Evolutionary conservation across 2,113 vertebrate genomes (phyloP).

Genomic region (Paedocypris sp.): DNA sequence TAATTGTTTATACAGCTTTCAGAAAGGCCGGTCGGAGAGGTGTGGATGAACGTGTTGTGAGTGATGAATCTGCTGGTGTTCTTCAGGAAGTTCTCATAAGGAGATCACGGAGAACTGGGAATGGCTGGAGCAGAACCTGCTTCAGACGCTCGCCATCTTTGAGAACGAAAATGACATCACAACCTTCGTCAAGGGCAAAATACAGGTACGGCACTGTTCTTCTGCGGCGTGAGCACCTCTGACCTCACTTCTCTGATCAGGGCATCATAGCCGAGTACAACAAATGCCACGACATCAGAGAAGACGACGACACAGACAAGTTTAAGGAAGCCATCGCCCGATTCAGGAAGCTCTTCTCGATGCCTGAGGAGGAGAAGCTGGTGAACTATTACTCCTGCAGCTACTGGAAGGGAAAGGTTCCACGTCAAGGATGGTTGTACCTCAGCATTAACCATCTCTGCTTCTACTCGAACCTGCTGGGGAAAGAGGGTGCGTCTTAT

Average conservation of each 20-base stretch:
- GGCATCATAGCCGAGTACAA: constrained; percentile 95
- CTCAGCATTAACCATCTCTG: constrained; percentile 98
- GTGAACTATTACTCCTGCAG: constrained; percentile 99
- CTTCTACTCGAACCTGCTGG: constrained; percentile 93
- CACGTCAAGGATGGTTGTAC: constrained; percentile 96
- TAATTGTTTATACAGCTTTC: no score
- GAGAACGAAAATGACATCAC: constrained; percentile 97
- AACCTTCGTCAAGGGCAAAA: constrained; percentile 95
- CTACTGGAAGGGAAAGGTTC: constrained; percentile 95
- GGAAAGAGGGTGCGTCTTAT: constrained; percentile 93
- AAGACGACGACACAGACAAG: constrained; percentile 93
- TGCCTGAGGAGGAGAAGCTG: constrained; percentile 95
- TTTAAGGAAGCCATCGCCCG: constrained; percentile 91
- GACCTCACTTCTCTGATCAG: constrained; percentile 44
- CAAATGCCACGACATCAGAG: constrained; percentile 89
- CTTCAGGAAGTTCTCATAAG: constrained; percentile 80
- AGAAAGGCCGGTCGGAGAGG: no score
- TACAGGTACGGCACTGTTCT: constrained; percentile 82
- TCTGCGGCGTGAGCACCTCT: no score
- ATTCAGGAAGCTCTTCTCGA: constrained; percentile 89
- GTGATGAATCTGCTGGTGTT: background rate
- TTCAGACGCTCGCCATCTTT: constrained; percentile 96
- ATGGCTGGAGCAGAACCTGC: constrained; percentile 92
- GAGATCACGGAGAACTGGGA: constrained; percentile 98
- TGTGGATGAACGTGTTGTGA: background rate